Percentiles rank a stretch among this genome's conserved stretches.
phyloP scores from a whole-genome alignment of 2,797 vertebrate genomes.

The Fistularia tabacaria region DNA sequence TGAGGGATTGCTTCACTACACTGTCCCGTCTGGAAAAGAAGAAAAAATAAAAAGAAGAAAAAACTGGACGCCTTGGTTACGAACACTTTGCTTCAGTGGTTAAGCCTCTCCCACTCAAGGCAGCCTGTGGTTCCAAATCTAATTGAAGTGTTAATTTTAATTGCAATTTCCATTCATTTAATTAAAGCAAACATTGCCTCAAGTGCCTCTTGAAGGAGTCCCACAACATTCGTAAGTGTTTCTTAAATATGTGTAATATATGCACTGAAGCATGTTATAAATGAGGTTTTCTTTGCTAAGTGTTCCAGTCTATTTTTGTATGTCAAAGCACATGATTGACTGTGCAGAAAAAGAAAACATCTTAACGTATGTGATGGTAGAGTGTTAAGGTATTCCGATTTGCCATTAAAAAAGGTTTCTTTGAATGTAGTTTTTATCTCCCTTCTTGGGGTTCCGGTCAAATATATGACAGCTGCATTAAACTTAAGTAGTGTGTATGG shows the following conservation, averaged over 20 bases:
- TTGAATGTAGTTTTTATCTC: constrained; percentile 49
- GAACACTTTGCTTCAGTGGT: constrained; percentile 1
- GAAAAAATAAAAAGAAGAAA: too few relatives aligned
- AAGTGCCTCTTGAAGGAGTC: constrained; percentile 64
- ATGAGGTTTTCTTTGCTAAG: constrained; percentile 81
- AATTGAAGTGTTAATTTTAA: constrained; percentile 74
- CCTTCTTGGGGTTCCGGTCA: background rate
- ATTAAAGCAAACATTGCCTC: constrained; percentile 73
- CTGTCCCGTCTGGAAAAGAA: constrained; percentile 13
- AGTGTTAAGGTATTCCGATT: constrained; percentile 54
- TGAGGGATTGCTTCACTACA: constrained; percentile 46
- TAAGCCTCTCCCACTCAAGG: constrained; percentile 33
- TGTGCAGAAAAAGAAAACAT: constrained; percentile 71
- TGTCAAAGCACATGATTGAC: constrained; percentile 77
- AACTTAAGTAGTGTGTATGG: too few relatives aligned
- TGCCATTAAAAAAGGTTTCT: constrained; percentile 46
- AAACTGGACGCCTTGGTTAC: constrained; percentile 9
- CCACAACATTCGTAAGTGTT: constrained; percentile 63
- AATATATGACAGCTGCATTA: too few relatives aligned
- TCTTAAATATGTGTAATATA: constrained; percentile 66
- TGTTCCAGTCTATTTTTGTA: constrained; percentile 75
- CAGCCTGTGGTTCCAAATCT: constrained; percentile 55
- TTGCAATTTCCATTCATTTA: constrained; percentile 70
- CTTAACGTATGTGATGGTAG: constrained; percentile 65
- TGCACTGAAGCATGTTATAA: constrained; percentile 66